Evolutionary conservation across 2,888 invertebrate genomes (phyloP), one percentile per base, ranked within the genome.

Genomic region (Andrena trimmerana): DNA sequence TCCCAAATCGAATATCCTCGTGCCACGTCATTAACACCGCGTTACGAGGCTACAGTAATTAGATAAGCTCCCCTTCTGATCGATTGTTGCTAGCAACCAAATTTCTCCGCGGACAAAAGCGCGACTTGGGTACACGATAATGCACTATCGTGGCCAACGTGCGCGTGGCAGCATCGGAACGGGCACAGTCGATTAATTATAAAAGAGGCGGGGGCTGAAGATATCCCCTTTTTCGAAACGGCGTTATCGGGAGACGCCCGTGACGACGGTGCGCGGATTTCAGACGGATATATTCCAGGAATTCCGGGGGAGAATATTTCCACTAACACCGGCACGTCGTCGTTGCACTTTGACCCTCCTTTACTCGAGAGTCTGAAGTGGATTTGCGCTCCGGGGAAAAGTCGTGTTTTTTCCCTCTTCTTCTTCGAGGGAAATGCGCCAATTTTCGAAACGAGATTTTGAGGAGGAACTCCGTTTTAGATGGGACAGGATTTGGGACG

Each of bases 61-160:
- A 85, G 83, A 85, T 81, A 70, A 81, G 27, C 52, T 42, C 54
- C n/a, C 60, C 29, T 31, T 27, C 70, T 59, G 77, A 75, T 85
- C 86, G 80, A 85, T 85, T 80, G 83, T 73, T 42, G 78, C 78
- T 82, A 77, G 82, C 79, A 85, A 83, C 74, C 79, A 66, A 85
- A 85, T 83, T 82, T 82, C 73, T 68, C 72, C 57, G 52, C 81
- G 77, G 71, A 81, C 78, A 84, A 84, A 79, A 76, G 73, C 76
- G 59, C 70, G 67, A 67, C 73, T 68, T 57, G 54, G 83, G 68
- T 84, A 84, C 84, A 84, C 83, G 83, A 79, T 79, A 83, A 76
- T 84, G 84, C 84, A 84, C 84, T 84, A 83, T 70, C 78, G 71
- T 27, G 33, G 48, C 13, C 20, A 16, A 10, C 48, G 63, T 10